phyloP scores from a whole-genome alignment of 2,113 vertebrate species.

The Anolis carolinensis region DNA sequence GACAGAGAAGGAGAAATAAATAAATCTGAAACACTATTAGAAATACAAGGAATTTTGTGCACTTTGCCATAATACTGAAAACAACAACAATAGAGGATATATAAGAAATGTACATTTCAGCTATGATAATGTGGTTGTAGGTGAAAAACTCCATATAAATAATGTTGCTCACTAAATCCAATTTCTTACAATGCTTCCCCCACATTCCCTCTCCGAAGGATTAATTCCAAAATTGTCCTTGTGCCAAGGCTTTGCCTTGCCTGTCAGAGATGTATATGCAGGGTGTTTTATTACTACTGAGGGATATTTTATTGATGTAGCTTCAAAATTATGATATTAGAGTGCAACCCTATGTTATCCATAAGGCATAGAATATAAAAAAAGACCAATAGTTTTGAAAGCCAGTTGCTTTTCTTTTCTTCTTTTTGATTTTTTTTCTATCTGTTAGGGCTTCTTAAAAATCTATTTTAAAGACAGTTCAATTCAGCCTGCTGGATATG shows the following conservation, averaged over 20 bases:
- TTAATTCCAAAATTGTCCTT: neutral
- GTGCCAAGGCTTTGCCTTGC: neutral
- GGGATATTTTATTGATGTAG: conserved; percentile 1
- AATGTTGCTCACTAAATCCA: conserved; percentile 41
- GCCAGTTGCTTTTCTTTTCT: neutral
- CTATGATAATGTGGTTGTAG: conserved; percentile 24
- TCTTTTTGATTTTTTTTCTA: no score
- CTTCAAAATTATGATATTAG: conserved; percentile 1
- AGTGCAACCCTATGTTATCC: neutral
- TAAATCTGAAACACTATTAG: conserved; percentile 39
- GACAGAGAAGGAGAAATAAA: neutral
- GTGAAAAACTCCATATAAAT: conserved; percentile 45
- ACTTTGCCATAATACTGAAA: conserved; percentile 12
- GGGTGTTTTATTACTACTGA: neutral
- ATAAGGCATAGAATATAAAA: neutral
- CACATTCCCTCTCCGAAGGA: neutral
- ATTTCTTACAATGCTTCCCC: conserved; percentile 31
- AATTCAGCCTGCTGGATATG: neutral
- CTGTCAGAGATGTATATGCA: neutral
- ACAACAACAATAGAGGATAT: conserved; percentile 32
- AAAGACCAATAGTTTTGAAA: neutral
- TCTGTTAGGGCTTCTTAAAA: no score
- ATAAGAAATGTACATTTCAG: conserved; percentile 31
- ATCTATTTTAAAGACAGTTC: no score
- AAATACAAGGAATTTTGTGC: conserved; percentile 34